These are phyloP conservation scores for Lithobates pipiens DNA, from an alignment of 2,797 vertebrate genomes.

Conservation along the genomic window DNA sequence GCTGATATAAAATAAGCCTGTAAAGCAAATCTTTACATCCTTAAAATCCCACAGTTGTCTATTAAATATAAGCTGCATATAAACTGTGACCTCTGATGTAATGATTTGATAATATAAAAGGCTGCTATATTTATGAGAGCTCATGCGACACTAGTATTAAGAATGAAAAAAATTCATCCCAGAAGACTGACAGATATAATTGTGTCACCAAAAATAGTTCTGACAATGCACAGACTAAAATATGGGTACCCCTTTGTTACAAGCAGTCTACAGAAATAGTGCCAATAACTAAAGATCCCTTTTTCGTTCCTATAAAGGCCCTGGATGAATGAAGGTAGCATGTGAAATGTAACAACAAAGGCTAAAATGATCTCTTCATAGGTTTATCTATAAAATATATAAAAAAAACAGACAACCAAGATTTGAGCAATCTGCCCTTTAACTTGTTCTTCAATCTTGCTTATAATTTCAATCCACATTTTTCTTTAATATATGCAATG, in stretches of 20 bases:
- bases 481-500: not conserved
- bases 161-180: constrained; percentile 24
- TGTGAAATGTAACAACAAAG: not conserved
- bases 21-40: not conserved
- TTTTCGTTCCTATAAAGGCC: not conserved
- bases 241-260: not conserved
- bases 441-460: not conserved
- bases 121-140: not conserved
- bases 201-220: constrained; percentile 14
- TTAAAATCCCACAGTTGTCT: not conserved
- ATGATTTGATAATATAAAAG: not conserved
- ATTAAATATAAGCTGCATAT: not conserved
- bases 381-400: not conserved
- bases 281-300: not conserved
- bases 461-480: not conserved
- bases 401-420: not conserved
- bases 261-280: not conserved
- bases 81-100: constrained; percentile 1
- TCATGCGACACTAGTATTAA: not conserved
- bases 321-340: not conserved
- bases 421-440: not conserved
- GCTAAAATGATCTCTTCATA: too few relatives aligned
- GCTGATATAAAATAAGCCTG: not conserved
- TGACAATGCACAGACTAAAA: not conserved
- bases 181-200: constrained; percentile 40